Conservation (phyloP, 2,888 invertebrate species). For the Hirtodrosophila cameraria region DNA sequence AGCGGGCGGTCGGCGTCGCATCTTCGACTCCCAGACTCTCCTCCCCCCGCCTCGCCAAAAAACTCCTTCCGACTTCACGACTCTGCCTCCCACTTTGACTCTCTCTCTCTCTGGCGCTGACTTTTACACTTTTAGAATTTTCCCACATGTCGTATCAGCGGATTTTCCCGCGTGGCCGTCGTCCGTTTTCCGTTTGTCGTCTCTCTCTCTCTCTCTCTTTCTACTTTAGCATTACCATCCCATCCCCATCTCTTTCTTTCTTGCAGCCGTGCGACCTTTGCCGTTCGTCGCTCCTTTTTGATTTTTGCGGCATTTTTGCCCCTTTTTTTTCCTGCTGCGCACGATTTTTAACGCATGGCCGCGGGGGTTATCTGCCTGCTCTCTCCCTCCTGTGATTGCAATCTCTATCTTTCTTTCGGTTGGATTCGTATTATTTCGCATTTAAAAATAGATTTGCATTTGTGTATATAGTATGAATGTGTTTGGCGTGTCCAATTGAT, state of each 20-base stretch:
- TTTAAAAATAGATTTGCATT: constrained; percentile 84
- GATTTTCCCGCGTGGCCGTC: constrained; percentile 74
- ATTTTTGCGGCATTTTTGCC: constrained; percentile 46
- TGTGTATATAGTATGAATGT: constrained; percentile 45
- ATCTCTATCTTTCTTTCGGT: constrained; percentile 42
- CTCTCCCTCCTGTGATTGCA: constrained; percentile 9
- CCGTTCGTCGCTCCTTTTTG: constrained; percentile 37
- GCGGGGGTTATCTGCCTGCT: constrained; percentile 49
- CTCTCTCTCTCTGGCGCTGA: constrained; percentile 35
- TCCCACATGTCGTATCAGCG: constrained; percentile 77
- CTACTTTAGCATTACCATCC: not conserved
- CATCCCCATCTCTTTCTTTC: not conserved
- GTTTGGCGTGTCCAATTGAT: constrained; percentile 83
- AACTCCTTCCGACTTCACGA: constrained; percentile 5
- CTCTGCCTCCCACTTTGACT: constrained; percentile 6
- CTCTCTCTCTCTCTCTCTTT: not conserved
- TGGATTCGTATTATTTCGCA: constrained; percentile 82
- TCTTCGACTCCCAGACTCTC: constrained; percentile 35
- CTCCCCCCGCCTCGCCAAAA: not conserved
- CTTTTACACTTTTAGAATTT: constrained; percentile 74
- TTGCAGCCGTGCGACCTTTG: constrained; percentile 32
- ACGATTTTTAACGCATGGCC: constrained; percentile 71
- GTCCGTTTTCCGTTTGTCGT: constrained; percentile 24
- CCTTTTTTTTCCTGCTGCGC: constrained; percentile 51
- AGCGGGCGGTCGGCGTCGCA: constrained; percentile 67